Evolutionary conservation across 2,113 vertebrate species (phyloP).

Genomic region (Dasypus novemcinctus): DNA sequence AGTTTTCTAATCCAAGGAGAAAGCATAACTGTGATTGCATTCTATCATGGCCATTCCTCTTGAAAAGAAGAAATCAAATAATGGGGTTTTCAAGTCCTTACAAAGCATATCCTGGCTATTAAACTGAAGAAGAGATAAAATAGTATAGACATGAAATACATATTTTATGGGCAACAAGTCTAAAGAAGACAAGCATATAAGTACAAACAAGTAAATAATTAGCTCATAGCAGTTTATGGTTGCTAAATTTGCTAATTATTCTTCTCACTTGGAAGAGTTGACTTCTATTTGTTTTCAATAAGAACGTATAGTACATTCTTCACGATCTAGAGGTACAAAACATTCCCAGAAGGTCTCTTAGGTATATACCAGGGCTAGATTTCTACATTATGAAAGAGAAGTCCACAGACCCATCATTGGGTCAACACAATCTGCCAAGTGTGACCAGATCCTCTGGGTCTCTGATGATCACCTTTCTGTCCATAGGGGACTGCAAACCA

Average conservation of each 20-base stretch:
- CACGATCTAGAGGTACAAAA: neutral
- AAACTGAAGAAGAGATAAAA: slow-evolving; percentile 12
- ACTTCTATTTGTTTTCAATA: slow-evolving; percentile 24
- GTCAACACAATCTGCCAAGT: neutral
- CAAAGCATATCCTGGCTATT: neutral
- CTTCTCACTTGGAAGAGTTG: neutral
- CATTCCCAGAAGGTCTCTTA: neutral
- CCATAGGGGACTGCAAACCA: neutral
- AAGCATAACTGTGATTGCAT: neutral
- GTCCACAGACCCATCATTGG: neutral
- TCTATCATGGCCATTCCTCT: neutral
- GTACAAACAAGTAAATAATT: slow-evolving; percentile 9
- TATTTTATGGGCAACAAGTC: neutral
- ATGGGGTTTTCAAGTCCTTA: neutral
- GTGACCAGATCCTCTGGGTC: neutral
- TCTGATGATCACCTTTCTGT: neutral
- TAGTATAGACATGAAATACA: neutral
- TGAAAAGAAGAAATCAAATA: slow-evolving; percentile 18
- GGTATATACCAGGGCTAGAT: neutral
- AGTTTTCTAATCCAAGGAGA: slow-evolving; percentile 1
- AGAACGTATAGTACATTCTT: neutral
- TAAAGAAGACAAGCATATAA: slow-evolving; percentile 15
- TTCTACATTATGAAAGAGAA: slow-evolving; percentile 1
- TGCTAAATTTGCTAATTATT: slow-evolving; percentile 22
- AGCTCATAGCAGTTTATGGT: neutral